Conservation (phyloP, 2,888 invertebrate genomes). For the Aspidapion aeneum region DNA sequence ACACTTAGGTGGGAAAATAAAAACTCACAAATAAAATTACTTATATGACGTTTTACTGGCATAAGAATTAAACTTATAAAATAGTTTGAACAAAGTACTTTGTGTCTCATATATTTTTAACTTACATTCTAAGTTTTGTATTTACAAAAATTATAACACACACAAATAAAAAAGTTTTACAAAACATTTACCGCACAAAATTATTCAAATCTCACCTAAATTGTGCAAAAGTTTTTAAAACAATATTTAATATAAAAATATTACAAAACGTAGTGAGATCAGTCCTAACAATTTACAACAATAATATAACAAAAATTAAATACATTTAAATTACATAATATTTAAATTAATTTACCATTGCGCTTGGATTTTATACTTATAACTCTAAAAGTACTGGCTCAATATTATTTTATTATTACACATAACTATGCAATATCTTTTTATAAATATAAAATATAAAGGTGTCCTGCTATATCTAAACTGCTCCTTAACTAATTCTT, state of each 20-base stretch:
- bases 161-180: not conserved
- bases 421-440: too few relatives aligned
- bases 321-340: not conserved
- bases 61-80: conserved; percentile 20
- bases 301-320: conserved; percentile 3
- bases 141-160: not conserved
- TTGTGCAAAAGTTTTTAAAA: not conserved
- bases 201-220: not conserved
- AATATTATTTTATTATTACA: conserved; percentile 7
- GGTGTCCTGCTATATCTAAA: too few relatives aligned
- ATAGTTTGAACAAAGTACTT: conserved; percentile 19
- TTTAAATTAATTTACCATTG: not conserved
- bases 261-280: conserved; percentile 25
- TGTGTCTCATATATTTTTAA: not conserved
- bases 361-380: conserved; percentile 11
- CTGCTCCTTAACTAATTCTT: too few relatives aligned
- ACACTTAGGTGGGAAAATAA: too few relatives aligned
- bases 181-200: conserved; percentile 19
- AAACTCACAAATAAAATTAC: too few relatives aligned
- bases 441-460: too few relatives aligned
- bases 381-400: conserved; percentile 31
- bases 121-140: not conserved
- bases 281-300: conserved; percentile 26
- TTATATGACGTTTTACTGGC: conserved; percentile 23
- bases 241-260: not conserved